Base-by-base conservation (phyloP, 2,113 vertebrate species). In the Nannobrachium achirus region DNA sequence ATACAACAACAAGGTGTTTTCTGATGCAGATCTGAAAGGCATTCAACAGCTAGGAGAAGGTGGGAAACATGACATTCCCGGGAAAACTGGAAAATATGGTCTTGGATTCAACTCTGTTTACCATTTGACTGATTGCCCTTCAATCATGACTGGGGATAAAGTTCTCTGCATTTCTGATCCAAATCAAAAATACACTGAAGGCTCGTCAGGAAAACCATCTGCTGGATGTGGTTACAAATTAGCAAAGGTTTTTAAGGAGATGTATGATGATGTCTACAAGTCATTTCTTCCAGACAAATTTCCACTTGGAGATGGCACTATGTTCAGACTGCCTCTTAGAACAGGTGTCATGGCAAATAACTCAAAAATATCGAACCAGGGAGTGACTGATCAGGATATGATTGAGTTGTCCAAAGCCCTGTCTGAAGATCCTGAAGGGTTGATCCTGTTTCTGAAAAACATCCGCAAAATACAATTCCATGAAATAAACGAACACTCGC, bases 71-170 rank as follows among this genome's bases (percentile, higher is more conserved):
- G 81, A 71, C 13, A 58, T 46, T 51, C 80, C 83, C 63, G 93
- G 93, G 7, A 93, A 90, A 70, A 94, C 84, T n/a, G 94, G 95
- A 10, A 94, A 94, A 79, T 95, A 93, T 1, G 94, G 94, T 60
- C 75, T 96, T 66, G 95, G 94, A 33, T 95, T 96, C 76, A 96
- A 88, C 78, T 93, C 93, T 40, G 93, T 95, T 71, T 96, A 91
- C 79, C 93, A 95, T 78, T 84, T 94, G 45, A 95, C 95, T 41
- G 94, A 96, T 65, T 96, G 95, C 42, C 94, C 94, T 11, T 91
- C 93, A 4, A 94, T 96, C 49, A 56, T 96, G n/a, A 93, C 89
- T 0, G 92, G 91, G 55, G 92, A 95, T 72, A 53, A 89, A 14
- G 18, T 64, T n/a, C 85, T 96, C n/a, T 93, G 94, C 74, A 86